Evolutionary conservation across 2,113 vertebrate species (phyloP).

Genomic region (Oncorhynchus kisutch): DNA sequence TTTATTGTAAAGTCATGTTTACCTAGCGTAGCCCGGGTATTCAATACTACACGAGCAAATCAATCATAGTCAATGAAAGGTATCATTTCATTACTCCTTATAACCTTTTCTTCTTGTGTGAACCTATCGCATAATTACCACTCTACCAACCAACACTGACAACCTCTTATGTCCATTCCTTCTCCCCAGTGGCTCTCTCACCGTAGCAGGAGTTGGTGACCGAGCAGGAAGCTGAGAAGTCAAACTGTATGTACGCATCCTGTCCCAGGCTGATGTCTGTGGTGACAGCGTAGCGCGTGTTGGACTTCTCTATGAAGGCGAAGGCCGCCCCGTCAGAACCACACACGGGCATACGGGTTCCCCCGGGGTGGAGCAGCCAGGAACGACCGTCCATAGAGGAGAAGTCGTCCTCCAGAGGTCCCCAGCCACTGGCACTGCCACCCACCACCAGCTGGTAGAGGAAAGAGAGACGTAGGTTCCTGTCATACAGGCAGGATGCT

Average conservation of each 20-base stretch:
- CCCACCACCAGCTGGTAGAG: slow-evolving; percentile 88
- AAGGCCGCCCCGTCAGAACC: slow-evolving; percentile 92
- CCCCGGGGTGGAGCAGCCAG: slow-evolving; percentile 96
- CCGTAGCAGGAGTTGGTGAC: slow-evolving; percentile 97
- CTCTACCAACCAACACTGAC: not conserved
- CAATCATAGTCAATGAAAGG: too few relatives aligned
- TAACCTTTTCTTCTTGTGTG: not conserved
- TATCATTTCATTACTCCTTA: not conserved
- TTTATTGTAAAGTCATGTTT: too few relatives aligned
- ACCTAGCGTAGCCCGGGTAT: too few relatives aligned
- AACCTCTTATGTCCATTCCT: not conserved
- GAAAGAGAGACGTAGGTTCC: not conserved
- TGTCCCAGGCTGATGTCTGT: slow-evolving; percentile 92
- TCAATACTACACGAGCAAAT: too few relatives aligned
- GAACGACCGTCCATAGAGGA: slow-evolving; percentile 85
- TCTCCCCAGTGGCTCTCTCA: slow-evolving; percentile 77
- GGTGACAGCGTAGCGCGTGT: slow-evolving; percentile 92
- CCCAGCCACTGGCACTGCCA: slow-evolving; percentile 94
- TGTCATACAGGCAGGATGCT: not conserved
- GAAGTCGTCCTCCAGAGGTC: slow-evolving; percentile 94
- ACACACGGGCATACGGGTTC: slow-evolving; percentile 95
- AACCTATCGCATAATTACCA: not conserved
- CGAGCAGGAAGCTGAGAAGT: slow-evolving; percentile 97
- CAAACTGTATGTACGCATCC: slow-evolving; percentile 94
- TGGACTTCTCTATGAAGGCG: slow-evolving; percentile 97